Percentiles rank a stretch among this genome's conserved stretches.
phyloP scores from a whole-genome alignment of 2,113 vertebrate genomes.

The Caranx ignobilis region DNA sequence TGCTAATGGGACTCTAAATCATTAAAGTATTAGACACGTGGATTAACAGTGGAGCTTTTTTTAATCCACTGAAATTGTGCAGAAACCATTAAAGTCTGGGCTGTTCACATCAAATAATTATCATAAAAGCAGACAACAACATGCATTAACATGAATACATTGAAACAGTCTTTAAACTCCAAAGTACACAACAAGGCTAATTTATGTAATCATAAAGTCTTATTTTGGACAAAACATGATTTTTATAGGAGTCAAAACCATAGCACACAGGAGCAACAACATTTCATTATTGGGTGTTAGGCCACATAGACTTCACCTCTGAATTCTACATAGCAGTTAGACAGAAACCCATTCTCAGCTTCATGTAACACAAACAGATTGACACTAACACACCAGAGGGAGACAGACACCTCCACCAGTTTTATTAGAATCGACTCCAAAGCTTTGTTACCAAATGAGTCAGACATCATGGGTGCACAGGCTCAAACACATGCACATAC shows the following conservation, averaged over 20 bases:
- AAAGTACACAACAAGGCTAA: background rate
- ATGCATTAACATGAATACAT: background rate
- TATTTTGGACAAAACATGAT: background rate
- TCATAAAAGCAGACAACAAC: background rate
- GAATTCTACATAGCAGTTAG: background rate
- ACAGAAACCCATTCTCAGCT: conserved; percentile 1
- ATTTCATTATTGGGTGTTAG: background rate
- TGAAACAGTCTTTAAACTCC: background rate
- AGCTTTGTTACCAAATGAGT: conserved; percentile 40
- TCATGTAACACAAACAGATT: background rate
- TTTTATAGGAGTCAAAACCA: background rate
- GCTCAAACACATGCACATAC: conserved; percentile 39
- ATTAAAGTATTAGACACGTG: background rate
- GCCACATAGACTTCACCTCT: background rate
- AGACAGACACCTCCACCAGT: conserved; percentile 16
- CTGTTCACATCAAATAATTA: conserved; percentile 2
- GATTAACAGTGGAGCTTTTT: background rate
- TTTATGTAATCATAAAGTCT: no score
- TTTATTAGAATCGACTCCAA: conserved; percentile 37
- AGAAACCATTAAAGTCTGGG: background rate
- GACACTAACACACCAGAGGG: conserved; percentile 32
- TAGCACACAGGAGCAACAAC: background rate
- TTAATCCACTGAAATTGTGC: conserved; percentile 3
- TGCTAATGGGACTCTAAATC: background rate
- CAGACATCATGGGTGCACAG: conserved; percentile 25